Evolutionary conservation across 2,797 vertebrate species (phyloP).

Genomic region (Kryptolebias ocellatus): DNA sequence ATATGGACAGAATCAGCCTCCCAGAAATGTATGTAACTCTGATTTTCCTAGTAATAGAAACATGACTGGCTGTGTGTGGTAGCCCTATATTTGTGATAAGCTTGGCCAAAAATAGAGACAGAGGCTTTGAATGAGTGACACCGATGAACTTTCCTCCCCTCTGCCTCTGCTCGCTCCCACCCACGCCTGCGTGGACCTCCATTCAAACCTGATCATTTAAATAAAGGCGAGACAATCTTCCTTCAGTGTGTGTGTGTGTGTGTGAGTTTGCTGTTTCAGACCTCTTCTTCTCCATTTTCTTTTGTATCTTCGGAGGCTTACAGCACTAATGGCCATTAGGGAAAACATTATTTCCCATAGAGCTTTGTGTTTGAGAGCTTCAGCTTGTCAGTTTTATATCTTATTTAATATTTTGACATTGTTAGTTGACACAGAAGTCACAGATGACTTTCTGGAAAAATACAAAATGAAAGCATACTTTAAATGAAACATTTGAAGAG

Average conservation of each 20-base stretch:
- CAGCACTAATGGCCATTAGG: slow-evolving; percentile 11
- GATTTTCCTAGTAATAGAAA: not conserved
- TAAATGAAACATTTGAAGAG: no score
- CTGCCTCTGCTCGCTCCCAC: slow-evolving; percentile 44
- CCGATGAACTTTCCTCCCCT: slow-evolving; percentile 75
- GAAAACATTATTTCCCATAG: slow-evolving; percentile 20
- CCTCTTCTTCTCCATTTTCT: slow-evolving; percentile 4
- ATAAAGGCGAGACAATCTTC: slow-evolving; percentile 68
- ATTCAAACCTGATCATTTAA: slow-evolving; percentile 71
- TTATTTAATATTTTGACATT: slow-evolving; percentile 1
- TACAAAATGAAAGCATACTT: not conserved
- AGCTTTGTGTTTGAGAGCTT: slow-evolving; percentile 2
- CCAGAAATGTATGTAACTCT: not conserved
- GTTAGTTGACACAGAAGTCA: slow-evolving; percentile 13
- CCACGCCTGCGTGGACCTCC: slow-evolving; percentile 57
- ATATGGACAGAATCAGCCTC: not conserved
- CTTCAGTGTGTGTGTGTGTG: not conserved
- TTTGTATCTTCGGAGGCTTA: slow-evolving; percentile 19
- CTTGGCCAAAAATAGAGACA: slow-evolving; percentile 65
- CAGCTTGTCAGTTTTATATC: slow-evolving; percentile 4
- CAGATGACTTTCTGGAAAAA: slow-evolving; percentile 4
- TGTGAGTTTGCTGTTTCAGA: slow-evolving; percentile 10
- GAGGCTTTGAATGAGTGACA: slow-evolving; percentile 72
- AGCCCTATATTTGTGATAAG: slow-evolving; percentile 36
- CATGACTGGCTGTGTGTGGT: slow-evolving; percentile 10